Evolutionary conservation across 2,113 vertebrate genomes (phyloP), one percentile per base, ranked within the genome.

Genomic region (Scophthalmus maximus): DNA sequence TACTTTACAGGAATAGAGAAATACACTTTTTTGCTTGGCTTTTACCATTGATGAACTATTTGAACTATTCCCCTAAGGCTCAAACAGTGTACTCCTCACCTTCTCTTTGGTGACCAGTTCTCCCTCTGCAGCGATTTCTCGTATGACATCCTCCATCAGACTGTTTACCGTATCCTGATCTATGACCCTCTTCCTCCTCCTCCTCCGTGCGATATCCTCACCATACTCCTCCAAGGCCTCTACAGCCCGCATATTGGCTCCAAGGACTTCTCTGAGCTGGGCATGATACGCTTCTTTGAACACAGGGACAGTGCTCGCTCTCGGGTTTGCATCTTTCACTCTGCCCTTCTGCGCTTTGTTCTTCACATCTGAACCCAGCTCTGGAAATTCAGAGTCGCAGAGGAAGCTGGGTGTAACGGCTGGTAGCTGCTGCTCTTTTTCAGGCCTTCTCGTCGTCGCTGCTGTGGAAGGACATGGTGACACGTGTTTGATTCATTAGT

Each of bases 51-150:
- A n/a, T n/a, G n/a, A n/a, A n/a, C n/a, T n/a, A n/a, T n/a, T n/a
- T 36, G 11, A 36, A 11, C 3, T 36, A 36, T 12, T 36, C 34
- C 14, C 15, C 3, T 1, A 49, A 49, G 18, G 2, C 4, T 22
- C 46, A n/a, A n/a, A n/a, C n/a, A 59, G 23, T 14, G 11, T 10
- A 5, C 5, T 51, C 25, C 79, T 69, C 6, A 94, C 94, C 93
- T 86, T 89, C 4, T 93, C 88, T 20, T 60, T 32, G 18, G 93
- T 94, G 66, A 95, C 93, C 26, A 89, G 79, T 27, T 94, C 92
- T 82, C 94, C 93, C 5, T 93, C 88, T 2, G 83, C 14, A 8
- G 93, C 87, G 0, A 95, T 79, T 12, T 92, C 84, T 44, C 91
- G 86, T 32, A 91, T 92, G 30, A 89, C 87, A 0, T 88, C 84